Percentiles rank a stretch among this genome's conserved stretches.
Evolutionary conservation across 2,888 invertebrate genomes (phyloP).

Genomic region (Cerastoderma edule): DNA sequence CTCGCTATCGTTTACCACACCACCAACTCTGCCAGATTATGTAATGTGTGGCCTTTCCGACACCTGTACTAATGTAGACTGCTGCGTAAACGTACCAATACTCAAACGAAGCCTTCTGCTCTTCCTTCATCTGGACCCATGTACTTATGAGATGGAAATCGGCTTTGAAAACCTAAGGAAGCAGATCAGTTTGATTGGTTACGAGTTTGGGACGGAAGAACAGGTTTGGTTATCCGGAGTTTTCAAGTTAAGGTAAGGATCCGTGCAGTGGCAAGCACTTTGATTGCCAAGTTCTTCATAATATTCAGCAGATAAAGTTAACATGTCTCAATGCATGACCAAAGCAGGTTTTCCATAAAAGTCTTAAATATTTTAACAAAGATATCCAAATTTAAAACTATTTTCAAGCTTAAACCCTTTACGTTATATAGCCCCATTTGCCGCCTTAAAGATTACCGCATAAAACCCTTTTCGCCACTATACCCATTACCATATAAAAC

Average conservation of each 20-base stretch:
- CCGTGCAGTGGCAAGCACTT: too few species aligned
- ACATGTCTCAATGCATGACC: too few species aligned
- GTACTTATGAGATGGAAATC: conserved; percentile 25
- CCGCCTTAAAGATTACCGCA: too few species aligned
- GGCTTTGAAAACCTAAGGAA: conserved; percentile 30
- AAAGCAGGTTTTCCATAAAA: too few species aligned
- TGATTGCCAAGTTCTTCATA: too few species aligned
- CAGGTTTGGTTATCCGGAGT: conserved; percentile 54
- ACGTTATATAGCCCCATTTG: too few species aligned
- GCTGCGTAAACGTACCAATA: conserved; percentile 50
- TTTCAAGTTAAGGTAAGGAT: conserved; percentile 51
- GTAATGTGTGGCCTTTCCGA: conserved; percentile 41
- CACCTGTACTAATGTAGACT: conserved; percentile 58
- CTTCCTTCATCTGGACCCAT: conserved; percentile 32
- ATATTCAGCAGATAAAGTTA: too few species aligned
- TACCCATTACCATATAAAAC: too few species aligned
- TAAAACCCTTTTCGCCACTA: too few species aligned
- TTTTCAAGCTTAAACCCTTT: too few species aligned
- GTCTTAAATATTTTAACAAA: too few species aligned
- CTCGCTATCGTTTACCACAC: conserved; percentile 13
- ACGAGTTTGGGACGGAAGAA: conserved; percentile 47
- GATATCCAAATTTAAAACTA: too few species aligned
- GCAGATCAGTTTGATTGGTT: conserved; percentile 32
- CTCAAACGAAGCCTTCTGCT: conserved; percentile 30
- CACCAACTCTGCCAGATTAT: conserved; percentile 28